Evolutionary conservation across 2,797 vertebrate genomes (phyloP), one percentile per base, ranked within the genome.

Genomic region (Lates japonicus): DNA sequence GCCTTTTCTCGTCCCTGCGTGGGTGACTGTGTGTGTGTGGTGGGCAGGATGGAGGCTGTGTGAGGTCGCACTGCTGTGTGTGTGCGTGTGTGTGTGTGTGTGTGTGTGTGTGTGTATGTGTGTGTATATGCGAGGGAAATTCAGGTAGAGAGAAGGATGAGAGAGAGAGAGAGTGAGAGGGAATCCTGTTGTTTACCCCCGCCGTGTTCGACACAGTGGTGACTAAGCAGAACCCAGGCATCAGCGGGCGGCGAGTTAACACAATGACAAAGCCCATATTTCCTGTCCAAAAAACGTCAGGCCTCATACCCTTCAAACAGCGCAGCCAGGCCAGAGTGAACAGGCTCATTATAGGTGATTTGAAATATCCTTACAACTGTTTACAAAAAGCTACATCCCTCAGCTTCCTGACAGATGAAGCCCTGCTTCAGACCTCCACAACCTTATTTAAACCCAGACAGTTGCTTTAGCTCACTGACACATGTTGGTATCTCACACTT

Each of bases 181-280:
- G 66, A 64, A 37, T 62, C 75, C 65, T 60, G 77, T 64, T 76
- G 77, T 81, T 78, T 22, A 3, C 49, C 42, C 81, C 78, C 4
- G 25, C 66, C 22, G 65, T 51, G 75, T 49, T 80, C 33, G 0
- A 68, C 86, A 67, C 64, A 76, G 76, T 41, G 3, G 80, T 88
- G 90, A 90, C 88, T 85, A 76, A 90, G 85, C 85, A 90, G 76
- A 83, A 85, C 74, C 41, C 42, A 3, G 81, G 64, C 37, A 76
- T 71, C 88, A 81, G 76, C 65, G 2, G 77, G 81, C 70, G 25
- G 35, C 55, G n/a, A 77, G 74, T 74, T 82, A 83, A 87, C 83
- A 71, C 48, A 48, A 67, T 69, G 89, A 87, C 83, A 70, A 41
- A 70, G 78, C 67, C 63, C 81, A 60, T 86, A 75, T 86, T 85